Conservation (phyloP, 2,797 vertebrate genomes). For the Pterois miles region DNA sequence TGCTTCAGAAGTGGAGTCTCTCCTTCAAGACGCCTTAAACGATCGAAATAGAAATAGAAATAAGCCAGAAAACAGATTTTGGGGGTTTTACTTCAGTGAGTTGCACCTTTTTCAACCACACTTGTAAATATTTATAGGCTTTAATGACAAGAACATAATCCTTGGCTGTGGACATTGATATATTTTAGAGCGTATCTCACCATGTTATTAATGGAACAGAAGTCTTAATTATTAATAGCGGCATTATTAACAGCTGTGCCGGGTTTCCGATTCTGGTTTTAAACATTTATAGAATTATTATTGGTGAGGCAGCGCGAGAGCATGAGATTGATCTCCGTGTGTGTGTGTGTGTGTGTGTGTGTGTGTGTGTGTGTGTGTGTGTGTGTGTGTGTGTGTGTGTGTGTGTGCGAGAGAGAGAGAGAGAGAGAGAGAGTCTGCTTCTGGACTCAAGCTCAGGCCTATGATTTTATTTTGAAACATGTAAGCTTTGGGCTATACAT, state of each 20-base stretch:
- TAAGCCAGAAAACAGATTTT: neutral
- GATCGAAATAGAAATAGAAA: slow-evolving; percentile 9
- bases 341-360: neutral
- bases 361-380: slow-evolving; percentile 10
- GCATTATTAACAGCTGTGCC: slow-evolving; percentile 79
- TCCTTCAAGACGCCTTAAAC: neutral
- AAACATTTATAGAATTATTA: slow-evolving; percentile 98
- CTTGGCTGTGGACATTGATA: slow-evolving; percentile 54
- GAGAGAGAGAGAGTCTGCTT: neutral
- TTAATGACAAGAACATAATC: slow-evolving; percentile 46
- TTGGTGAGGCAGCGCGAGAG: slow-evolving; percentile 84
- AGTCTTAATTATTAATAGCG: slow-evolving; percentile 73
- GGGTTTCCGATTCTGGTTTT: slow-evolving; percentile 87
- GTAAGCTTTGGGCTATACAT: neutral
- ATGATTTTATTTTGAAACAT: slow-evolving; percentile 15
- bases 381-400: slow-evolving; percentile 23
- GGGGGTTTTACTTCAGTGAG: neutral
- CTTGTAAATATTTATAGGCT: slow-evolving; percentile 70
- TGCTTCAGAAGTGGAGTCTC: neutral
- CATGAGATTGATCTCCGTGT: slow-evolving; percentile 63
- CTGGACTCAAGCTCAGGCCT: neutral
- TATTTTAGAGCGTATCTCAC: slow-evolving; percentile 47
- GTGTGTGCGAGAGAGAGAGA: neutral
- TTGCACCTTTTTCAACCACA: neutral
- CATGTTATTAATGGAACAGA: slow-evolving; percentile 69